Evolutionary conservation across 2,888 invertebrate genomes (phyloP).

Genomic region (Hymenopus coronatus): DNA sequence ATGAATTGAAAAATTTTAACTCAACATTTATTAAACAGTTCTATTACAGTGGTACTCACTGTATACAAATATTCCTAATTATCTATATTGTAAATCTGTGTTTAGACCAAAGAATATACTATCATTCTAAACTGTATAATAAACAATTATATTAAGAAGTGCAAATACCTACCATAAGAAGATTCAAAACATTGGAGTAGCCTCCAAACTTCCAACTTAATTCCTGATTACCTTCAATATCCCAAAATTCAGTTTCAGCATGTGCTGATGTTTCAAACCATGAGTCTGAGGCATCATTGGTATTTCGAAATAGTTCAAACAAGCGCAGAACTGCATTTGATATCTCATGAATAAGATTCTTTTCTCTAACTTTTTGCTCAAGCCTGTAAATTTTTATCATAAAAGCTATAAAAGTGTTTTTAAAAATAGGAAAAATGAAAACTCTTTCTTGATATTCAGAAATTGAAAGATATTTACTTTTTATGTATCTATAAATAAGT

Average conservation of each 20-base stretch:
- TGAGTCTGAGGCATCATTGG: not conserved
- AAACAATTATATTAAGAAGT: conserved; percentile 6
- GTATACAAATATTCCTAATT: no score
- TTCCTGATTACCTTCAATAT: not conserved
- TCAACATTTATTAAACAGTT: no score
- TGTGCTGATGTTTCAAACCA: conserved; percentile 5
- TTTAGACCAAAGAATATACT: no score
- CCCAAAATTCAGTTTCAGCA: not conserved
- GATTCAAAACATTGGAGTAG: conserved; percentile 63
- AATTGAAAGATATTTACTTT: no score
- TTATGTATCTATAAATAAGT: no score
- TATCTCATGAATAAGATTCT: conserved; percentile 15
- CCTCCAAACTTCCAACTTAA: conserved; percentile 46
- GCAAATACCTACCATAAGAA: conserved; percentile 59
- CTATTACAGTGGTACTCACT: no score
- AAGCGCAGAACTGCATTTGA: conserved; percentile 48
- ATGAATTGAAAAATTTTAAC: no score
- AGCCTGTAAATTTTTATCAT: not conserved
- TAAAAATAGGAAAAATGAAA: no score
- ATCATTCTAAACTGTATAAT: not conserved
- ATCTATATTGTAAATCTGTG: no score
- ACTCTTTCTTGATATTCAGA: no score
- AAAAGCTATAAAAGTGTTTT: no score
- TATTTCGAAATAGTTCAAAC: not conserved
- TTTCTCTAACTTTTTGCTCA: conserved; percentile 27